Evolutionary conservation across 2,797 vertebrate species (phyloP).

Genomic region (Pristis pectinata): DNA sequence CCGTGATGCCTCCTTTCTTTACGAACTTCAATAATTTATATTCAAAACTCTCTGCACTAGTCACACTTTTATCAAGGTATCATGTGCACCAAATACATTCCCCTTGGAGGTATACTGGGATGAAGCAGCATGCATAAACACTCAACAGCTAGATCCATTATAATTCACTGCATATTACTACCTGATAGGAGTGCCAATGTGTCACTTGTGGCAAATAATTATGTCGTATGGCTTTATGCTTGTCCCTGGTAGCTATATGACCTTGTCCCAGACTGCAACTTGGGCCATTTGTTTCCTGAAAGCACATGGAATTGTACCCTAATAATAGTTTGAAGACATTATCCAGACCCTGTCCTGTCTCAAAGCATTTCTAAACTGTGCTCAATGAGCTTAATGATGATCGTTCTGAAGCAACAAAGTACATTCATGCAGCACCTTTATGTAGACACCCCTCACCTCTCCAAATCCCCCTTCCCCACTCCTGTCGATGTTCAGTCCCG

Average conservation of each 20-base stretch:
- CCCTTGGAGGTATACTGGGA: neutral
- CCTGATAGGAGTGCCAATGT: neutral
- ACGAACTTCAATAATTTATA: neutral
- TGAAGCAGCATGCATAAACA: neutral
- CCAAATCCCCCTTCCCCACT: no score
- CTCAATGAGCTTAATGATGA: neutral
- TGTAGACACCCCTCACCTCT: no score
- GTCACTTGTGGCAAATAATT: constrained; percentile 23
- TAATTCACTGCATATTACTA: constrained; percentile 7
- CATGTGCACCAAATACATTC: neutral
- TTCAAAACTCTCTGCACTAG: neutral
- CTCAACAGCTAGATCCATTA: constrained; percentile 7
- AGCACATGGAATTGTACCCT: neutral
- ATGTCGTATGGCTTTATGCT: neutral
- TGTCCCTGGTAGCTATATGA: neutral
- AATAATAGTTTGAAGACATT: neutral
- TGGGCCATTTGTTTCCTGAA: neutral
- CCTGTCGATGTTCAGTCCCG: neutral
- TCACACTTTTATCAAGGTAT: neutral
- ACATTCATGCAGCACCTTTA: neutral
- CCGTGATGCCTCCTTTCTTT: neutral
- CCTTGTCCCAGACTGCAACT: neutral
- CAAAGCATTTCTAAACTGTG: neutral
- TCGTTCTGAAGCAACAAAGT: neutral
- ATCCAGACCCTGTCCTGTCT: neutral